phyloP scores from a whole-genome alignment of 37 sponge, comb jelly and placozoan genomes.

The Trichoplax adhaerens region DNA sequence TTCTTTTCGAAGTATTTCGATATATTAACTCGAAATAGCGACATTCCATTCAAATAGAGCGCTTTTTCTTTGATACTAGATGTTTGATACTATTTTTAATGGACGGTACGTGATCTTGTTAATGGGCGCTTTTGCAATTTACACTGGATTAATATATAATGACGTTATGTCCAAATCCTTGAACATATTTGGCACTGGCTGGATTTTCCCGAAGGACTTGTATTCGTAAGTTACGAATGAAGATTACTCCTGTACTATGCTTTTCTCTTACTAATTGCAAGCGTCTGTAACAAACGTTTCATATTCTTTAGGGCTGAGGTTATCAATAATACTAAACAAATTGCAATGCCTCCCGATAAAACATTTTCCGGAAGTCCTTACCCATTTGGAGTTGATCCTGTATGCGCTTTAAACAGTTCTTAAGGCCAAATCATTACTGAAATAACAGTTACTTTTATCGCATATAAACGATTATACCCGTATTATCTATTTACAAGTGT shows the following conservation, averaged over 20 bases:
- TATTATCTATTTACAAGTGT: not conserved
- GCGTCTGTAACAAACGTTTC: too few relatives aligned
- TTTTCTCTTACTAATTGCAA: not conserved
- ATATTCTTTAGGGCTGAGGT: too few relatives aligned
- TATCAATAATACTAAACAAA: too few relatives aligned
- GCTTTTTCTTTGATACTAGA: slow-evolving; percentile 26
- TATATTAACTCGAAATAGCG: not conserved
- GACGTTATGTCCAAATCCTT: slow-evolving; percentile 83
- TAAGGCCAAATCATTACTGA: too few relatives aligned
- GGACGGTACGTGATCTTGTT: slow-evolving; percentile 95
- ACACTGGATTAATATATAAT: slow-evolving; percentile 95
- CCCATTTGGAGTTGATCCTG: slow-evolving; percentile 93
- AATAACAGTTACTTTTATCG: too few relatives aligned
- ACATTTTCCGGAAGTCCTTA: slow-evolving; percentile 30
- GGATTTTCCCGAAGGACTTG: slow-evolving; percentile 19
- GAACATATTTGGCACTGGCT: slow-evolving; percentile 85
- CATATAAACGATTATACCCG: too few relatives aligned
- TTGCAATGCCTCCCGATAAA: too few relatives aligned
- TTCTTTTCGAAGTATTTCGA: too few relatives aligned
- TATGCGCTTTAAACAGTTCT: slow-evolving; percentile 15
- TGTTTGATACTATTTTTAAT: slow-evolving; percentile 74
- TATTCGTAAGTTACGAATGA: not conserved
- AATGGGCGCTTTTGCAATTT: slow-evolving; percentile 97
- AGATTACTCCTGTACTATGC: not conserved
- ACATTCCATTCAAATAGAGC: not conserved